phyloP scores from a whole-genome alignment of 2,113 vertebrate species.

The Dolichotis patagonum region DNA sequence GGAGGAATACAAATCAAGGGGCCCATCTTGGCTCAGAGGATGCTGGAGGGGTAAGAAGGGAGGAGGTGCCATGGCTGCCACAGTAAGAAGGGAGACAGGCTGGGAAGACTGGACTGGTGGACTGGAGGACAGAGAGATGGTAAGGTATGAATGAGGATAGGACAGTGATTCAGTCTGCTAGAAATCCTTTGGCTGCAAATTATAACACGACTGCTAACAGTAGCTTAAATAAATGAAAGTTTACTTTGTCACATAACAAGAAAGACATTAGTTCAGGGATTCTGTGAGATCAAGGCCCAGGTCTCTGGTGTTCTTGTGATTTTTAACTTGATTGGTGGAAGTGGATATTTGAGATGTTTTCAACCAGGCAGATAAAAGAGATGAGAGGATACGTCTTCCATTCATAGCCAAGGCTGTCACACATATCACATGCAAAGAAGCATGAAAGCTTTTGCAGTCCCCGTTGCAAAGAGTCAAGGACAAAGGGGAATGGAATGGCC shows the following conservation, averaged over 20 bases:
- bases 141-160: neutral
- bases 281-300: neutral
- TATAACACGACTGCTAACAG: neutral
- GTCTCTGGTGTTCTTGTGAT: neutral
- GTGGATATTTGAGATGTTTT: neutral
- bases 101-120: neutral
- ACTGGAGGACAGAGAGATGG: neutral
- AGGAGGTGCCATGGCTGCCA: rapidly evolving
- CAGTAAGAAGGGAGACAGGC: neutral
- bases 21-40: neutral
- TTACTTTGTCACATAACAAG: neutral
- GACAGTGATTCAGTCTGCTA: neutral
- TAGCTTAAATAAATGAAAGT: neutral
- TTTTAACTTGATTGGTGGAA: neutral
- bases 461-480: no score
- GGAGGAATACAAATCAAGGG: neutral
- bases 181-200: neutral
- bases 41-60: no score
- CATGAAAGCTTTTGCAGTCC: neutral
- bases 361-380: neutral
- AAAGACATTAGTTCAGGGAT: neutral
- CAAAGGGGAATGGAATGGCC: neutral
- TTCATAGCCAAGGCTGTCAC: neutral
- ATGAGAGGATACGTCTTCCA: neutral
- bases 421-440: neutral